These are phyloP conservation scores for Aurelia sp. DNA, from an alignment of 30 jellyfish, hydroid and myxozoan genomes.

Conservation along the genomic window DNA sequence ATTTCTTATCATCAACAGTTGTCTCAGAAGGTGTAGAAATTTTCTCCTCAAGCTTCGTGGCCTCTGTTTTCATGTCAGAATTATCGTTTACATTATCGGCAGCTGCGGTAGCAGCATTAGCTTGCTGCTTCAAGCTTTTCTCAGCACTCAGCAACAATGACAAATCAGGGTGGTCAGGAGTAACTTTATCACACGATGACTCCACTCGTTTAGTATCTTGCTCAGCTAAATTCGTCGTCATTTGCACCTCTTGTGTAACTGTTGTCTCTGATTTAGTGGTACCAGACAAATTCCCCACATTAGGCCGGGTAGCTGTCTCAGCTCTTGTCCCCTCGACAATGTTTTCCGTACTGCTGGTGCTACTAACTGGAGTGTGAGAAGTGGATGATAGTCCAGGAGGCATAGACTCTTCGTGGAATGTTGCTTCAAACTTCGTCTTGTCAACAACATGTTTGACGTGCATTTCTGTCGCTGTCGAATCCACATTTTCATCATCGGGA, in stretches of 20 bases:
- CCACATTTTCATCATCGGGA: too few relatives aligned
- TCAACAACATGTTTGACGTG: too few relatives aligned
- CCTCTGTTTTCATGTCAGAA: background rate
- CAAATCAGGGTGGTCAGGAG: constrained; percentile 29
- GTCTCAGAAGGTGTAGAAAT: background rate
- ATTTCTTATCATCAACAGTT: background rate
- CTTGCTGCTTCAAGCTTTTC: constrained; percentile 5
- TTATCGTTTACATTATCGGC: background rate
- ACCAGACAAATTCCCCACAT: background rate
- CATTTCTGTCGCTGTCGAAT: too few relatives aligned
- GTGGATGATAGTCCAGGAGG: too few relatives aligned
- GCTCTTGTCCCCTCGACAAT: background rate
- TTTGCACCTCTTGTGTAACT: background rate
- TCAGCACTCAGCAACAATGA: constrained; percentile 30
- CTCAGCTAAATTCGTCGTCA: constrained; percentile 1
- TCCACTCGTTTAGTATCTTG: background rate
- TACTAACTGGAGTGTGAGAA: too few relatives aligned
- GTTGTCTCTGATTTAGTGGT: background rate
- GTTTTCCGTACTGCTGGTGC: too few relatives aligned
- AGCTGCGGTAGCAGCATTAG: background rate
- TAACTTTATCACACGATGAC: constrained; percentile 9
- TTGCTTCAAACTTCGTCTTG: too few relatives aligned
- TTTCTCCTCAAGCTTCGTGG: background rate
- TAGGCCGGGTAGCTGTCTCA: background rate
- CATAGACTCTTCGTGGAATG: too few relatives aligned